Evolutionary conservation across 2,797 vertebrate species (phyloP).

Genomic region (Micropoecilia bifurca): DNA sequence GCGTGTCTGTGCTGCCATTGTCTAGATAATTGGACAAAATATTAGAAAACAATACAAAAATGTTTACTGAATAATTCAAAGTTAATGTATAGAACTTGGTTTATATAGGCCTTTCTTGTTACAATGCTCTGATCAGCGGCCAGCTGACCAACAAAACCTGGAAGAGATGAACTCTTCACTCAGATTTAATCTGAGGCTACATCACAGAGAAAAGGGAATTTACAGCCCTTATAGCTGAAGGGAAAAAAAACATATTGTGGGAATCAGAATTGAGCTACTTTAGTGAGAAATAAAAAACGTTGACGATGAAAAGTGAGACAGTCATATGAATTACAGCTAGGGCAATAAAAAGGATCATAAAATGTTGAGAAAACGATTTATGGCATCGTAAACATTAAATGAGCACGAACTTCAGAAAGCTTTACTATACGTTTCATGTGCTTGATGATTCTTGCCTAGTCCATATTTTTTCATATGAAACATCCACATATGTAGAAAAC

Average conservation of each 20-base stretch:
- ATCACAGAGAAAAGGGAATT: constrained; percentile 1
- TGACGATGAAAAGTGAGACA: neutral
- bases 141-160: constrained; percentile 13
- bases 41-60: neutral
- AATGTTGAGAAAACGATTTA: constrained; percentile 11
- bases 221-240: constrained; percentile 12
- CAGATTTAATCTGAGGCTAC: constrained; percentile 13
- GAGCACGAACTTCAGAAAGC: neutral
- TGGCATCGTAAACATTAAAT: neutral
- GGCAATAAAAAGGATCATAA: constrained; percentile 2
- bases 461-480: neutral
- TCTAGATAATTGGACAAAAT: neutral
- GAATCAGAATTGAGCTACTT: constrained; percentile 16
- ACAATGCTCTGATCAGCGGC: constrained; percentile 8
- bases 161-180: constrained; percentile 13
- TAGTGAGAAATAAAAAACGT: constrained; percentile 11
- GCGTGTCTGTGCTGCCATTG: neutral
- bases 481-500: neutral
- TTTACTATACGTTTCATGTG: neutral
- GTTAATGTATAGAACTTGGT: too few species aligned
- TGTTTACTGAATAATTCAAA: neutral
- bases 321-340: neutral
- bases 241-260: constrained; percentile 3
- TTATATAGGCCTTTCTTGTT: neutral
- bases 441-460: neutral